Conservation (phyloP, 2,113 vertebrate genomes). For the Sclerurus mexicanus region DNA sequence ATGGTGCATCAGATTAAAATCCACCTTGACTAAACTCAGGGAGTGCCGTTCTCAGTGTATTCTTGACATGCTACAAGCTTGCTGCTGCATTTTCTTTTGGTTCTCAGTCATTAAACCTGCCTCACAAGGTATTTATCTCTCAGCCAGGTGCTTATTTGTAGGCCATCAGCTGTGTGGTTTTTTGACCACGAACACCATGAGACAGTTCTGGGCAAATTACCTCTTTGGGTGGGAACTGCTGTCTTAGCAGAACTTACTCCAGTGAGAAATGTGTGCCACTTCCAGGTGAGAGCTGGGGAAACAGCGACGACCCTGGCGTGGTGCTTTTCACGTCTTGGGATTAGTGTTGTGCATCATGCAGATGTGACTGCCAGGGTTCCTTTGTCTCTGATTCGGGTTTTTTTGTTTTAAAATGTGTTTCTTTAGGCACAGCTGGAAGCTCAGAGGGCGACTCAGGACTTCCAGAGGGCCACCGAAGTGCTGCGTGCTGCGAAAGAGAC, state of each 20-base stretch:
- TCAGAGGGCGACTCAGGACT: conserved; percentile 93
- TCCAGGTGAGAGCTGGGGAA: neutral
- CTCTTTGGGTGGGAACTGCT: neutral
- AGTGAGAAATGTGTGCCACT: neutral
- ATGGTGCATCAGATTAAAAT: neutral
- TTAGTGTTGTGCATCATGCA: neutral
- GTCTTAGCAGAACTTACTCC: neutral
- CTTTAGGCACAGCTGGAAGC: conserved; percentile 90
- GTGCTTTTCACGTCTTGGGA: neutral
- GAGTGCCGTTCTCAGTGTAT: neutral
- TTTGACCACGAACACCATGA: neutral
- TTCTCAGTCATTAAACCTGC: neutral
- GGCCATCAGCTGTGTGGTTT: neutral
- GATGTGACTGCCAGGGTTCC: neutral
- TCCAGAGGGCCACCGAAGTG: conserved; percentile 93
- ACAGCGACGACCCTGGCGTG: rapidly evolving
- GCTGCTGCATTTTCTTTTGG: neutral
- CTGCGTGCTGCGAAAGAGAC: conserved; percentile 95
- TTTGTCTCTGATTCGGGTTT: neutral
- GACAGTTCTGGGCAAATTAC: neutral
- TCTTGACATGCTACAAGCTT: neutral
- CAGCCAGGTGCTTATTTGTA: neutral
- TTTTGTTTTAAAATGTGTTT: neutral
- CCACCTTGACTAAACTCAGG: neutral
- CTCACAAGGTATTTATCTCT: neutral